A percentile compares a stretch with the other conserved stretches of the same genome.
These are phyloP conservation scores for Drosophila sechellia DNA, from an alignment of 1,140 invertebrate genomes.

Conservation along the genomic window DNA sequence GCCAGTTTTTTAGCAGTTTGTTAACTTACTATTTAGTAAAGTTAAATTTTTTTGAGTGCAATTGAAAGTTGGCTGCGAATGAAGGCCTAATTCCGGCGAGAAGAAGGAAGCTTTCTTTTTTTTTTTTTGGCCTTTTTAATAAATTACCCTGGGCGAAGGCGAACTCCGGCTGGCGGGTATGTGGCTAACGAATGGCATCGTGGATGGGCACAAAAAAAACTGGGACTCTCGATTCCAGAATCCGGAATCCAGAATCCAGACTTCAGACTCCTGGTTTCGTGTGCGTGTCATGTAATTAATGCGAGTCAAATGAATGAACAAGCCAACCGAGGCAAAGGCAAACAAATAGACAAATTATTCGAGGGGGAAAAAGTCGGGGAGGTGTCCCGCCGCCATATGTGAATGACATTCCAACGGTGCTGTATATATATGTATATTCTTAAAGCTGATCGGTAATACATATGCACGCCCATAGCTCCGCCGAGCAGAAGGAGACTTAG, in stretches of 20 bases:
- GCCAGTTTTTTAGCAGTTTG: no score
- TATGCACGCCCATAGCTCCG: slow-evolving; percentile 9
- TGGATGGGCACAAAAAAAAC: no score
- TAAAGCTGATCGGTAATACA: slow-evolving; percentile 49
- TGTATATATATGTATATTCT: slow-evolving; percentile 17
- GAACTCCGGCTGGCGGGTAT: no score
- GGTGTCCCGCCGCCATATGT: slow-evolving; percentile 43
- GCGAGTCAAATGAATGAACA: slow-evolving; percentile 75
- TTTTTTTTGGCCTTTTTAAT: slow-evolving; percentile 71
- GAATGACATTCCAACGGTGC: slow-evolving; percentile 27
- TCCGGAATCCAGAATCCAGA: not conserved
- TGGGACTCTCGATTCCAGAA: not conserved
- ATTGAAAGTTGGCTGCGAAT: not conserved
- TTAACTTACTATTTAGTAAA: not conserved
- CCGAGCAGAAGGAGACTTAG: not conserved
- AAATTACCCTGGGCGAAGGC: slow-evolving; percentile 51
- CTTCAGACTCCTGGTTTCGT: slow-evolving; percentile 11
- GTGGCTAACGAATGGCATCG: no score
- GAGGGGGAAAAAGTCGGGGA: not conserved
- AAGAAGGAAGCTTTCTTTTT: slow-evolving; percentile 29
- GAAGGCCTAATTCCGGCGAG: not conserved
- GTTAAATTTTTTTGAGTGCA: slow-evolving; percentile 31
- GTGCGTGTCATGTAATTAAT: slow-evolving; percentile 81
- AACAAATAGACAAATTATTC: slow-evolving; percentile 70
- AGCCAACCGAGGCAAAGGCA: slow-evolving; percentile 40